Evolutionary conservation across 2,797 vertebrate species (phyloP).

Genomic region (Hoplostethus atlanticus): DNA sequence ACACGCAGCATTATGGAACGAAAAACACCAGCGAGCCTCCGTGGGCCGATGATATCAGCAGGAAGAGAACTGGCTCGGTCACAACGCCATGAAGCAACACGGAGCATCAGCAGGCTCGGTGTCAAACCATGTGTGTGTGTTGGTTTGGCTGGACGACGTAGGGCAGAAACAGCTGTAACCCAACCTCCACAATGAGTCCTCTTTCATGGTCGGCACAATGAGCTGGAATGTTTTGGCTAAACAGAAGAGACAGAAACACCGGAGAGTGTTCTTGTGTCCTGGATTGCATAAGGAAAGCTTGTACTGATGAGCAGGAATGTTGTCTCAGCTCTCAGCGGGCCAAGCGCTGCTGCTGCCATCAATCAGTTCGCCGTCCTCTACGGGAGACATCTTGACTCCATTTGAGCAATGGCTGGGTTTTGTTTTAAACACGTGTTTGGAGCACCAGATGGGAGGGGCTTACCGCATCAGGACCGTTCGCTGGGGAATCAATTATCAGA

Average conservation of each 20-base stretch:
- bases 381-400: constrained; percentile 13
- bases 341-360: constrained; percentile 12
- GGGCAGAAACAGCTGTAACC: constrained; percentile 21
- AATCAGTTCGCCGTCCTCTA: not conserved
- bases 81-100: too few relatives aligned
- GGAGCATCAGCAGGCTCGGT: not conserved
- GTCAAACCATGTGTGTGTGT: not conserved
- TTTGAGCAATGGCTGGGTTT: constrained; percentile 26
- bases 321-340: constrained; percentile 20
- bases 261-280: constrained; percentile 24
- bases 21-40: too few relatives aligned
- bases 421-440: not conserved
- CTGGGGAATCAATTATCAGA: too few relatives aligned
- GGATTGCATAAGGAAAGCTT: constrained; percentile 21
- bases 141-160: constrained; percentile 5
- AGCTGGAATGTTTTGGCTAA: constrained; percentile 2
- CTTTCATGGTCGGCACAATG: constrained; percentile 15
- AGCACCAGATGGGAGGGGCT: too few relatives aligned
- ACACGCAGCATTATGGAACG: too few relatives aligned
- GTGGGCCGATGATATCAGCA: constrained; percentile 8
- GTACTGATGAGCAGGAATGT: constrained; percentile 57
- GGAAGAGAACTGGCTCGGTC: constrained; percentile 7
- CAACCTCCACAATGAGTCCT: not conserved
- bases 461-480: too few relatives aligned
- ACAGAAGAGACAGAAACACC: constrained; percentile 1